phyloP scores from a whole-genome alignment of 2,888 invertebrate genomes.

The Acrocera orbiculus region DNA sequence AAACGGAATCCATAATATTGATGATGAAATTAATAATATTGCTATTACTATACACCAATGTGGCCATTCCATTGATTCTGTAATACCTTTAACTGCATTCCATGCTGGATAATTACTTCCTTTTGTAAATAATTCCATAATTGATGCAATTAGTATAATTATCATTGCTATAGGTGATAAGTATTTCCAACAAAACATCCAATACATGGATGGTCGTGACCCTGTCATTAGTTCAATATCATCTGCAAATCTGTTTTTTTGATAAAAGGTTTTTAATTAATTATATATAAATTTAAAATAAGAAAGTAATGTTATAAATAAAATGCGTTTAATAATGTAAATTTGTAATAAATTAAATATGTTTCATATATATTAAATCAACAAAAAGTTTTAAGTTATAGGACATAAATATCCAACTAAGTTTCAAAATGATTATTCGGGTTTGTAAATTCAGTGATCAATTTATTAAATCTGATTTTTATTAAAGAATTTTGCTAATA shows the following conservation, averaged over 20 bases:
- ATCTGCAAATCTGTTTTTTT: slow-evolving; percentile 56
- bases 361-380: too few relatives aligned
- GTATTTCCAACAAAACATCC: slow-evolving; percentile 91
- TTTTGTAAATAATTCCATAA: slow-evolving; percentile 58
- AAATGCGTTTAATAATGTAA: too few relatives aligned
- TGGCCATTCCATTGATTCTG: slow-evolving; percentile 70
- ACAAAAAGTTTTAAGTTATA: too few relatives aligned
- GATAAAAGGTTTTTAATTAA: neutral
- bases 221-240: slow-evolving; percentile 94
- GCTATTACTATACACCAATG: slow-evolving; percentile 66
- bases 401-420: too few relatives aligned
- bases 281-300: too few relatives aligned
- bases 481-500: too few relatives aligned
- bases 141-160: slow-evolving; percentile 65
- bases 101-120: slow-evolving; percentile 78
- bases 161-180: slow-evolving; percentile 79
- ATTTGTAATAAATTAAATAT: too few relatives aligned
- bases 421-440: too few relatives aligned
- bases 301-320: too few relatives aligned
- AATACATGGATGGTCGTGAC: slow-evolving; percentile 68
- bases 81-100: slow-evolving; percentile 53
- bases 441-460: too few relatives aligned
- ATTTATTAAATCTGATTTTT: too few relatives aligned
- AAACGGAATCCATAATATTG: slow-evolving; percentile 75
- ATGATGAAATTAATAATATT: slow-evolving; percentile 52